A percentile compares a stretch with the other conserved stretches of the same genome.
Conservation (phyloP, 2,113 vertebrate species). For the Amazona vittata region DNA sequence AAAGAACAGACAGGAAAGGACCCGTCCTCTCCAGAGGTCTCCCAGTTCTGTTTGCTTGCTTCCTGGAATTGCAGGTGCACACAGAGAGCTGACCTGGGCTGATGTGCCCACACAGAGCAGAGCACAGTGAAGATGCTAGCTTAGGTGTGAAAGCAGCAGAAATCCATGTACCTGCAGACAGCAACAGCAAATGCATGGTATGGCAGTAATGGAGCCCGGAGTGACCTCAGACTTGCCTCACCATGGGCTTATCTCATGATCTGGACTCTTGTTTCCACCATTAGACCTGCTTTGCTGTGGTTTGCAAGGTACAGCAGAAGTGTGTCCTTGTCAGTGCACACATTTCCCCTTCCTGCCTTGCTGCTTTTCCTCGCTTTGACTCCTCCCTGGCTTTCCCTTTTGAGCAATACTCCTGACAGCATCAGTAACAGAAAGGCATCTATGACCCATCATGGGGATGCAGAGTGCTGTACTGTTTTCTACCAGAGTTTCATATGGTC, state of each 20-base stretch:
- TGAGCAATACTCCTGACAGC: background rate
- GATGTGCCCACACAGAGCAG: background rate
- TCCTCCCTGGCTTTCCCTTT: background rate
- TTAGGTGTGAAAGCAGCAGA: background rate
- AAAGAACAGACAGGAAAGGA: background rate
- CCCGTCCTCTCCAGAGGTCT: background rate
- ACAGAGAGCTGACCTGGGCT: background rate
- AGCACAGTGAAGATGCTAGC: background rate
- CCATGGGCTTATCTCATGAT: background rate
- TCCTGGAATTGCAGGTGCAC: background rate
- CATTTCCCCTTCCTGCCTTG: background rate
- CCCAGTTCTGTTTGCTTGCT: background rate
- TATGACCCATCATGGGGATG: background rate
- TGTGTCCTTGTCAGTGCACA: background rate
- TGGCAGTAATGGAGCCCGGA: background rate
- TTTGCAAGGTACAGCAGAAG: background rate
- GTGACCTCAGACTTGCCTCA: background rate
- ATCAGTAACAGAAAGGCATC: background rate
- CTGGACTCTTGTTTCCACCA: background rate
- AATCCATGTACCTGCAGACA: background rate
- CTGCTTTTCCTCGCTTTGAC: background rate
- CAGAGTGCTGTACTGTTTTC: background rate
- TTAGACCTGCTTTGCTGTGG: background rate
- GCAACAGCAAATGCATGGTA: background rate
- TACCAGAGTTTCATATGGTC: background rate